These are phyloP conservation scores for Ectemnius continuus DNA, from an alignment of 2,888 invertebrate species.

Conservation along the genomic window DNA sequence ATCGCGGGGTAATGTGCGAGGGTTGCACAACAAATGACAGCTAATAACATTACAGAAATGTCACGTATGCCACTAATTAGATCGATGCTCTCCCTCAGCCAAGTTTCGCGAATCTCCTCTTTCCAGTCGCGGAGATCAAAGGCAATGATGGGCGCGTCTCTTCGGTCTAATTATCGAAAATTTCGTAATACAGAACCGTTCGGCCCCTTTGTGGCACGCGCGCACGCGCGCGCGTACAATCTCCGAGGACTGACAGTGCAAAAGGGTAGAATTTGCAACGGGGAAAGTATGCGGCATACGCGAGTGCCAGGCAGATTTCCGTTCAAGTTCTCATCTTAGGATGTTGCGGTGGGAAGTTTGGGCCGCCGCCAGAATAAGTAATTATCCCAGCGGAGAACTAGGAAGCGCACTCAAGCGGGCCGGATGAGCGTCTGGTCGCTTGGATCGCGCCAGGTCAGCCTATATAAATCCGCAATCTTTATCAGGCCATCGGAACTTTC, in stretches of 20 bases:
- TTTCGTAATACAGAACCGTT: conserved; percentile 42
- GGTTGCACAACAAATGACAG: neutral
- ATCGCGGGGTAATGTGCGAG: neutral
- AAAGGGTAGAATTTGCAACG: neutral
- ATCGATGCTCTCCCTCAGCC: conserved; percentile 33
- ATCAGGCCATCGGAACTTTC: conserved; percentile 6
- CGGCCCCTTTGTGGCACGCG: conserved; percentile 26
- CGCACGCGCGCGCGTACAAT: conserved; percentile 7
- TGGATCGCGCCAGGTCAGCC: conserved; percentile 4
- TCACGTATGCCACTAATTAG: conserved; percentile 33
- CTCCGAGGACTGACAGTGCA: conserved; percentile 2
- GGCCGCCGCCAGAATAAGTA: conserved; percentile 45
- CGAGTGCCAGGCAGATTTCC: conserved; percentile 32
- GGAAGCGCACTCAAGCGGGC: neutral
- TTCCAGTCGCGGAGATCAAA: conserved; percentile 41
- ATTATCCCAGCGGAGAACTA: conserved; percentile 25
- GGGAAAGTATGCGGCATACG: conserved; percentile 22
- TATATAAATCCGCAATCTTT: conserved; percentile 14
- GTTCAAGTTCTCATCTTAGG: conserved; percentile 38
- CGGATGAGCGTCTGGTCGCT: neutral
- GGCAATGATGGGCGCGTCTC: conserved; percentile 15
- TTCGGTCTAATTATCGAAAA: conserved; percentile 53
- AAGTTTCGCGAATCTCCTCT: conserved; percentile 36
- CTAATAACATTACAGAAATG: conserved; percentile 35
- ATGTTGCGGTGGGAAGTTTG: conserved; percentile 27